Percentiles rank a stretch among this genome's conserved stretches.
Evolutionary conservation across 2,888 invertebrate species (phyloP).

Genomic region (Zaprionus lineosus): DNA sequence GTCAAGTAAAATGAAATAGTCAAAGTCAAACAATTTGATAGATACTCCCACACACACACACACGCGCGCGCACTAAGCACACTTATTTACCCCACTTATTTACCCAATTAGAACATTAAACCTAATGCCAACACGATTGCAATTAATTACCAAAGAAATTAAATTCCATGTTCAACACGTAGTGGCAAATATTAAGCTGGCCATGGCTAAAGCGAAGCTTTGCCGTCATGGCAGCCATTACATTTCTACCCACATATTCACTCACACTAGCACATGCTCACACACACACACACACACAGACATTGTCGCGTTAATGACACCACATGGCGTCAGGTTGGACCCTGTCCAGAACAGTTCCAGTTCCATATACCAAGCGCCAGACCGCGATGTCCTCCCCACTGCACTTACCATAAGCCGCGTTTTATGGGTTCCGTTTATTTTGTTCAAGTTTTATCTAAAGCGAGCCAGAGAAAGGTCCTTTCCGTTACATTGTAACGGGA

Average conservation of each 20-base stretch:
- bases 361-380: constrained; percentile 27
- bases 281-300: not conserved
- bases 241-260: constrained; percentile 8
- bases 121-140: constrained; percentile 78
- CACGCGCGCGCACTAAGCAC: not conserved
- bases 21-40: constrained; percentile 43
- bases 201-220: constrained; percentile 22
- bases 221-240: constrained; percentile 42
- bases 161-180: constrained; percentile 78
- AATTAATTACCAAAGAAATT: constrained; percentile 77
- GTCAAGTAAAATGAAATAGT: constrained; percentile 50
- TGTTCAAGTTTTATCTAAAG: constrained; percentile 48
- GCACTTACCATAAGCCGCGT: constrained; percentile 61
- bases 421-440: constrained; percentile 49
- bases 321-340: constrained; percentile 51
- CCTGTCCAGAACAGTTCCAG: constrained; percentile 13
- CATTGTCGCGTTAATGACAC: constrained; percentile 57
- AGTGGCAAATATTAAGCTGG: constrained; percentile 61
- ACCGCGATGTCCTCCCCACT: constrained; percentile 35
- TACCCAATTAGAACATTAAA: constrained; percentile 72
- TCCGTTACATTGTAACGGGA: too few relatives aligned
- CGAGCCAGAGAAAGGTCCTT: constrained; percentile 26
- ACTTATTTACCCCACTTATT: constrained; percentile 33
- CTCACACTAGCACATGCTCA: constrained; percentile 5
- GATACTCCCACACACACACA: constrained; percentile 4